These are phyloP conservation scores for Dromococcyx pavoninus DNA, from an alignment of 2,797 vertebrate genomes.

Conservation along the genomic window DNA sequence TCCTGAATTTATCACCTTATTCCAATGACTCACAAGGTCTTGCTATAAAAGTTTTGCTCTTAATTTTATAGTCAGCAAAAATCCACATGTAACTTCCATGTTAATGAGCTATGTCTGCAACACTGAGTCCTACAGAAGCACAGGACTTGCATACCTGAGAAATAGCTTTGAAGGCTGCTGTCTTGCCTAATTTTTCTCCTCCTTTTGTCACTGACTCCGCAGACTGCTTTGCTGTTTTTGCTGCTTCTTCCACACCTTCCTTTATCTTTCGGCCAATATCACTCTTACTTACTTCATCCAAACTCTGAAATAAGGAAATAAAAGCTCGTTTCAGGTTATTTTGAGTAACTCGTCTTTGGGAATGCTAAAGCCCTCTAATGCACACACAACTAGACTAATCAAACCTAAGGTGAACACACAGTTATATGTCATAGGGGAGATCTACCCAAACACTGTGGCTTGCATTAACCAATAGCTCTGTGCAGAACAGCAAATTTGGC, in stretches of 20 bases:
- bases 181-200: constrained; percentile 91
- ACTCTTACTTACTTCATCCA: constrained; percentile 90
- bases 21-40: not conserved
- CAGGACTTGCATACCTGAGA: constrained; percentile 85
- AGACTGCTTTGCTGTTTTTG: constrained; percentile 92
- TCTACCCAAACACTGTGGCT: no score
- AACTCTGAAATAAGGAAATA: constrained; percentile 76
- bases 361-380: not conserved
- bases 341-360: not conserved
- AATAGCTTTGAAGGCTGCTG: constrained; percentile 89
- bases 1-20: not conserved
- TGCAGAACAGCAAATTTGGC: not conserved
- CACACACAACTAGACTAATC: not conserved
- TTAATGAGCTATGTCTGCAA: not conserved
- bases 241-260: constrained; percentile 92
- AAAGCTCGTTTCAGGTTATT: not conserved
- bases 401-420: not conserved
- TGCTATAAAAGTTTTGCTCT: not conserved
- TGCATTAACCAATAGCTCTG: not conserved
- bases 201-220: constrained; percentile 89
- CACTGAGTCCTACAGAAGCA: no score
- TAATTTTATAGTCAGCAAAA: not conserved
- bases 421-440: not conserved
- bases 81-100: rapidly evolving
- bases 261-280: constrained; percentile 94